Conservation (phyloP, 2,797 vertebrate species). For the Naso thynnoides region DNA sequence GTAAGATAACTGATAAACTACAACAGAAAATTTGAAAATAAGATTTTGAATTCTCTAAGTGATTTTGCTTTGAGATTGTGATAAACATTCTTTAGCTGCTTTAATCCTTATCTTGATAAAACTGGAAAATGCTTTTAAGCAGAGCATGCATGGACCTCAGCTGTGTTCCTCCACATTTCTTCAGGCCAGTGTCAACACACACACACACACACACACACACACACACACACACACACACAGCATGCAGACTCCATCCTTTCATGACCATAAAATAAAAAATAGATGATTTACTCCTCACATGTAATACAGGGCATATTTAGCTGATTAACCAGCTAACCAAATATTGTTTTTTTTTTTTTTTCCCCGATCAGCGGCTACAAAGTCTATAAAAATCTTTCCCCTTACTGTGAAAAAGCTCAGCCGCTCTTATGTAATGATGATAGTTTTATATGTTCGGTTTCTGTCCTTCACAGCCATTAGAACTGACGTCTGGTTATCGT, state of each 20-base stretch:
- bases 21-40: neutral
- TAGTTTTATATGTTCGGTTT: constrained; percentile 43
- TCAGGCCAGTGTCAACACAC: neutral
- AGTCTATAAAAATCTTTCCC: constrained; percentile 17
- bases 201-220: neutral
- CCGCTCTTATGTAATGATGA: constrained; percentile 45
- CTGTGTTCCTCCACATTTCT: neutral
- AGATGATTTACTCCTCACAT: neutral
- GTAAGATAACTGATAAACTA: neutral
- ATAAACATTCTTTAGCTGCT: neutral
- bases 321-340: neutral
- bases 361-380: neutral
- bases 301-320: neutral
- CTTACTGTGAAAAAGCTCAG: constrained; percentile 12
- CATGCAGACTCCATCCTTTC: neutral
- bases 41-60: neutral
- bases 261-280: neutral
- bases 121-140: too few relatives aligned
- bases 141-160: too few relatives aligned
- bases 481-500: constrained; percentile 46
- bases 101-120: neutral
- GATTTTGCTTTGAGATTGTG: neutral
- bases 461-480: constrained; percentile 19
- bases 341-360: neutral
- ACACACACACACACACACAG: neutral